phyloP scores from a whole-genome alignment of 2,888 invertebrate genomes.

The Habrosyne pyritoides region DNA sequence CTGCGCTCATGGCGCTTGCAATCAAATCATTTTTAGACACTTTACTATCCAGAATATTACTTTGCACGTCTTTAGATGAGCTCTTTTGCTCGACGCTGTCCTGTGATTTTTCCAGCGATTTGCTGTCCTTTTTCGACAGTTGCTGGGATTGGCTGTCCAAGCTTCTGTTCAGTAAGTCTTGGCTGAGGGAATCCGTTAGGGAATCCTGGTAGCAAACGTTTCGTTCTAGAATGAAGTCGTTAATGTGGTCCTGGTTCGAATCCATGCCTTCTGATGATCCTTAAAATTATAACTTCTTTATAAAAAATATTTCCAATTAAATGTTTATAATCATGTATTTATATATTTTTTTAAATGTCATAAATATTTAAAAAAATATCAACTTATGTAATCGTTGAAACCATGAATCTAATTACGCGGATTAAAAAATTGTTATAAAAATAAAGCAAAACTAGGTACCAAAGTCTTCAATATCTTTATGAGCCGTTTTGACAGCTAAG shows the following conservation, averaged over 20 bases:
- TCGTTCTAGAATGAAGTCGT: conserved; percentile 75
- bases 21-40: conserved; percentile 56
- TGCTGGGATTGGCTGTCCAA: conserved; percentile 64
- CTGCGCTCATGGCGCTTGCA: conserved; percentile 64
- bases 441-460: too few relatives aligned
- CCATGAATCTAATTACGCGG: too few relatives aligned
- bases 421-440: too few relatives aligned
- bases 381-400: too few relatives aligned
- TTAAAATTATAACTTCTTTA: conserved; percentile 31
- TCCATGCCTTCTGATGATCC: conserved; percentile 74
- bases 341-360: too few relatives aligned
- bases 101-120: conserved; percentile 61
- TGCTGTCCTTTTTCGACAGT: conserved; percentile 61
- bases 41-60: conserved; percentile 70
- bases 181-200: conserved; percentile 71
- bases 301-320: too few relatives aligned
- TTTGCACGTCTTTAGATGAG: conserved; percentile 64
- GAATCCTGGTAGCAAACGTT: conserved; percentile 81
- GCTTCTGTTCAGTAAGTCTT: conserved; percentile 69
- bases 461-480: too few relatives aligned
- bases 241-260: conserved; percentile 70
- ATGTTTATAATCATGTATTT: too few relatives aligned
- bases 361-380: too few relatives aligned
- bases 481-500: too few relatives aligned
- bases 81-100: conserved; percentile 72